Base-by-base conservation (phyloP, 1,140 invertebrate species). In the Drosophila mojavensis region DNA sequence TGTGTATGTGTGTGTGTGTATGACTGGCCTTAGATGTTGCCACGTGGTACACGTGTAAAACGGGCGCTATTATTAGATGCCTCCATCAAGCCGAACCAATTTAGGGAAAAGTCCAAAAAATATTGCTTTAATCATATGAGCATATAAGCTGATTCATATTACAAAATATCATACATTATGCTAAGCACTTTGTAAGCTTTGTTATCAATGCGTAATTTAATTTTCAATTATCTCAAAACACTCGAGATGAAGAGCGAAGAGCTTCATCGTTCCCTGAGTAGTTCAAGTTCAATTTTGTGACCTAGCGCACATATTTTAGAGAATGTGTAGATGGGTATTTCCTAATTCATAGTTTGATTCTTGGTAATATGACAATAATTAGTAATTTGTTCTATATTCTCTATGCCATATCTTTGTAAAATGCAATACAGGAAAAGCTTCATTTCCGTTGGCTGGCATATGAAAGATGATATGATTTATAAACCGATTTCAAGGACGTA, bases 391-490 rank as follows among this genome's bases (percentile, higher is more conserved):
- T 9, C 6, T 2, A 33, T 6, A 9, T 2, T 33, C 0, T 33
- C 0, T 33, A 33, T 33, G 6, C 0, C 2, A 33, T 33, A 7
- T 30, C 20, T 20, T 20, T 20, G 1, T 20, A 1, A 20, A 20
- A 30, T 30, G 28, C 28, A 3, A 30, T 4, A 6, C 4, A 30
- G 28, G 6, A 3, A 6, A 30, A 30, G 4, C 41, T 63, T 67
- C 67, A 75, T 78, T 85, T 85, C 82, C 82, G 82, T n/a, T n/a
- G n/a, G n/a, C n/a, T n/a, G n/a, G n/a, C n/a, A n/a, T n/a, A n/a
- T n/a, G n/a, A 15, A 79, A 88, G 48, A 79, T 76, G 76, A 88
- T 80, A 88, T 33, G 47, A 59, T 24, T 45, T 53, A n/a, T 47
- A 30, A 63, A 58, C 30, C 63, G 13, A 53, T 55, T 67, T 66